Base-by-base conservation (phyloP, 2,797 vertebrate species). In the Nyctibius grandis region DNA sequence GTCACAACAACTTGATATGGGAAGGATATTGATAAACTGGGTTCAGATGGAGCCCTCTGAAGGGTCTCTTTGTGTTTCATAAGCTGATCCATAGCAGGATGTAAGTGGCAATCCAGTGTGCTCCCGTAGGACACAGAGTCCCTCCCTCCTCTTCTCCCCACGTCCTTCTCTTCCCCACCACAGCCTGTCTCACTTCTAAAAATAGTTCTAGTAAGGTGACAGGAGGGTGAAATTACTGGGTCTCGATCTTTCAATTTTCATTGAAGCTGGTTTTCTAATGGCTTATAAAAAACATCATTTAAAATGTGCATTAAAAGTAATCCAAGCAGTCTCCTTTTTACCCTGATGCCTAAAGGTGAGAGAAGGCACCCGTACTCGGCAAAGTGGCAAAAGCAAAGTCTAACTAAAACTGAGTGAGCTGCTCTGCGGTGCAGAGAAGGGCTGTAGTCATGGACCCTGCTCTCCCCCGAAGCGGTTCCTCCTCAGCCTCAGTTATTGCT, bases 71-170 rank as follows among this genome's bases (percentile, higher is more conserved):
- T 48, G 60, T 48, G 31, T 59, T 64, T 64, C 40, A 33, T 34
- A 38, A 76, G 15, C 42, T 51, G 53, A 84, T 44, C 36, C 1
- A 2, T 9, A 61, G 21, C 20, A 63, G 36, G 42, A 18, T n/a
- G 13, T n/a, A 67, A 60, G 48, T 20, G 38, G 23, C 44, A 87
- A 53, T 48, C 51, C 31, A 38, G 23, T 20, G 38, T 21, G 16
- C 15, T 76, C 26, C 0, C 1, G 17, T 1, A 56, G 26, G 42
- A 36, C 19, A 72, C 5, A 4, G 19, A 17, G 20, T 51, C 4
- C 7, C 17, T n/a, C 11, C 11, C 31, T 48, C 9, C 63, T 31
- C 21, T 19, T 60, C 25, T 26, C 17, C 20, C 33, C 5, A 7
- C 4, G 3, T 19, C 50, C 28, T 70, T 69, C 26, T 70, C 42